Conservation (phyloP, 1,140 invertebrate genomes). For the Aphaenogaster floridana region DNA sequence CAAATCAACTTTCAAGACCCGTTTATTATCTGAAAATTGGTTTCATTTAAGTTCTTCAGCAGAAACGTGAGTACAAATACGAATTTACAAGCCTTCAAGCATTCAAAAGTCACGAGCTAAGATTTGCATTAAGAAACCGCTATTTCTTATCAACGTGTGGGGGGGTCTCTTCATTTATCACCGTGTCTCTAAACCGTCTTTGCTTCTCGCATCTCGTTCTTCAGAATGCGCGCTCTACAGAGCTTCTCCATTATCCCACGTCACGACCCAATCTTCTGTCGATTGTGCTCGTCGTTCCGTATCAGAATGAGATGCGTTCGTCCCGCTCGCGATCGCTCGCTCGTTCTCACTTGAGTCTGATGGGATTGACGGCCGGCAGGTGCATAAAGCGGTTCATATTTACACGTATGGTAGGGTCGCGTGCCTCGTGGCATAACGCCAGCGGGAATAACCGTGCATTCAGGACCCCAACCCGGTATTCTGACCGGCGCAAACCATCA, state of each 20-base stretch:
- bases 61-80: neutral
- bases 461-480: slow-evolving; percentile 64
- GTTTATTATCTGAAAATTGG: neutral
- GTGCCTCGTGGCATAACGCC: slow-evolving; percentile 83
- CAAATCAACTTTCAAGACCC: neutral
- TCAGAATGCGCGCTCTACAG: neutral
- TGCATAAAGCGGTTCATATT: slow-evolving; percentile 78
- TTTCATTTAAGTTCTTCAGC: neutral
- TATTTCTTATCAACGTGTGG: neutral
- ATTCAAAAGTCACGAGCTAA: neutral
- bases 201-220: slow-evolving; percentile 3
- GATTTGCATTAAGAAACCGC: slow-evolving; percentile 4
- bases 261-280: slow-evolving; percentile 21
- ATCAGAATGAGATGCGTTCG: slow-evolving; percentile 16
- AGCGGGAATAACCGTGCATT: slow-evolving; percentile 72
- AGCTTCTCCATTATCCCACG: slow-evolving; percentile 37
- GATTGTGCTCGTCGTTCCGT: slow-evolving; percentile 14
- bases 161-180: slow-evolving; percentile 23
- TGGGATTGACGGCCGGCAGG: slow-evolving; percentile 55
- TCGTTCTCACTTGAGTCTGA: slow-evolving; percentile 13
- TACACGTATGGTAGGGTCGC: slow-evolving; percentile 80
- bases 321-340: slow-evolving; percentile 4
- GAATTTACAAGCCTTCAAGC: neutral
- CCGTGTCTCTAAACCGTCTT: neutral
- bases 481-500: slow-evolving; percentile 61